Base-by-base conservation (phyloP, 2,888 invertebrate genomes). In the Cephus pygmeus region DNA sequence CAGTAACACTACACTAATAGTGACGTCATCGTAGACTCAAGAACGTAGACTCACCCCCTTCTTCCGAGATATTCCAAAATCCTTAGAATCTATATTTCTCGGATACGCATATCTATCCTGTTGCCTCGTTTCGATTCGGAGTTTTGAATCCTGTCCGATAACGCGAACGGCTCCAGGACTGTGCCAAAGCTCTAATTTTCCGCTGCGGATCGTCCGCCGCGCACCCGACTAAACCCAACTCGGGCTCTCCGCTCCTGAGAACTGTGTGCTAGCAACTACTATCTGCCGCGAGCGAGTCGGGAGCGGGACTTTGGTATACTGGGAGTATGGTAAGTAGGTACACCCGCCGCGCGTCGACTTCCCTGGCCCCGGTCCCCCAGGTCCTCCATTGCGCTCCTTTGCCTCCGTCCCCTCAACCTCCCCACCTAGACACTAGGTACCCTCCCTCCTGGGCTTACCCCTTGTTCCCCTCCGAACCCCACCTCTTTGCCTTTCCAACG, bases 261-360 rank as follows among this genome's bases (percentile, higher is more conserved):
- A 81, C 83, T 84, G 88, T 84, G 85, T 86, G 88, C 86, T 85
- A 86, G 87, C 87, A 87, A 89, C 88, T 90, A 87, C 90, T 89
- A 89, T 90, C 89, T 86, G 87, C 86, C 88, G 86, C 85, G 86
- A 87, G 85, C 84, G 86, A 86, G 88, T 87, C 86, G 83, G 85
- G 83, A 88, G 87, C 86, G 86, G 87, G 87, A 89, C 87, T 88
- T 88, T 87, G 88, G 88, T 88, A 88, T 89, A 89, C 88, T 87
- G 90, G 88, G 88, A 89, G 88, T 90, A 90, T 90, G 90, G 89
- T 90, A 90, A 91, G 90, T 91, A 91, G 91, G 84, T 90, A 87
- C 88, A 90, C 89, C 89, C 90, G 89, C 88, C 89, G 81, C 82
- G 81, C 82, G 81, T 83, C 83, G 83, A 83, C 83, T 83, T 85